phyloP scores from a whole-genome alignment of 2,113 vertebrate species.

The Chloroceryle aenea region DNA sequence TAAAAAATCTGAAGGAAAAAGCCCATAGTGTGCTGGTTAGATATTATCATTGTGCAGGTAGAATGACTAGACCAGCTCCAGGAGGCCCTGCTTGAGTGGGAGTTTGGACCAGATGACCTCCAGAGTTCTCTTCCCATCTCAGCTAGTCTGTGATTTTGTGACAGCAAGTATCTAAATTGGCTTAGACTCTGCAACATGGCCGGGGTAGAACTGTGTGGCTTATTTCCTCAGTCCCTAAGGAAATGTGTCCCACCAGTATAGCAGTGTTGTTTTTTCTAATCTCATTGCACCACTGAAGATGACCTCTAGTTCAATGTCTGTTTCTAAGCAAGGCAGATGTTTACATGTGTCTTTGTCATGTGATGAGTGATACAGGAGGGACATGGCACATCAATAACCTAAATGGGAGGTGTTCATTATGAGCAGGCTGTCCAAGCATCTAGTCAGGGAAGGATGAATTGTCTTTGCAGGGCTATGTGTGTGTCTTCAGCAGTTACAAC shows the following conservation, averaged over 20 bases:
- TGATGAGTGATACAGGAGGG: background rate
- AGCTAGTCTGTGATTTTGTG: background rate
- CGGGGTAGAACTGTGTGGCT: background rate
- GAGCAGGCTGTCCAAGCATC: background rate
- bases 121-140: background rate
- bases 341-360: background rate
- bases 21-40: background rate
- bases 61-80: background rate
- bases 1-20: background rate
- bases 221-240: background rate
- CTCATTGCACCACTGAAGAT: background rate
- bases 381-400: background rate
- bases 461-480: background rate
- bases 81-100: background rate
- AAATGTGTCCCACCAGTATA: background rate
- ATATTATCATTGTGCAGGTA: background rate
- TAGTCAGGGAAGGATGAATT: background rate
- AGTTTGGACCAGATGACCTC: background rate
- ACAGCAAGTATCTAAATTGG: background rate
- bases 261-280: background rate
- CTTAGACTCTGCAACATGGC: background rate
- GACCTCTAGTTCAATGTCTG: background rate
- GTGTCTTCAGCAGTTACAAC: background rate
- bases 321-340: background rate
- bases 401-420: fast-evolving